Base-by-base conservation (phyloP, 2,113 vertebrate genomes). In the Ochotona princeps region DNA sequence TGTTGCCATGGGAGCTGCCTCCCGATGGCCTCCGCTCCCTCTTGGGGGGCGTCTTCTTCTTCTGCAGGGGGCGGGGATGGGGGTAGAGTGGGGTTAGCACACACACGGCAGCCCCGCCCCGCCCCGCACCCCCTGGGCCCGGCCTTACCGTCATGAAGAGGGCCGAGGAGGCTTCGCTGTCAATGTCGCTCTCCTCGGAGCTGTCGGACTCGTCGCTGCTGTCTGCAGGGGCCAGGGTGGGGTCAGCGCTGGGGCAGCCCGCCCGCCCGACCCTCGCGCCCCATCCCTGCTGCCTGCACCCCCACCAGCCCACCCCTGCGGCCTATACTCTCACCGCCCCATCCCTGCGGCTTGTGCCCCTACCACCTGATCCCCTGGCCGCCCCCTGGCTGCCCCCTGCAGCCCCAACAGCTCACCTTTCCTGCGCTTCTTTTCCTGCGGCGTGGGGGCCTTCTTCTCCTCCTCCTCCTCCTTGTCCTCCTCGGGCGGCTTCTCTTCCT, bases 101-200 rank as follows among this genome's bases (percentile, higher is more conserved):
- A 7, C 20, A 0, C 9, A 2, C 1, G 1, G 4, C 32, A 13
- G 30, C 5, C 26, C 28, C 15, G 0, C 0, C 28, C 60, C 0
- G 0, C 8, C 32, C 0, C 30, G 20, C 28, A 20, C 9, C 14
- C 35, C 9, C 0, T 0, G 0, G 25, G 18, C 83, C 0, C 47
- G 18, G 87, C 35, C 95, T 96, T 93, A 98, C 98, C 88, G 98
- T 97, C 99, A 99, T 99, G 97, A 99, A 99, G 78, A 99, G 97
- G 25, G 99, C 99, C 0, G 99, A 99, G 17, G 99, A 98, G 0
- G 99, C 98, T 93, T 99, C 99, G 32, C 98, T 98, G 35, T 99
- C 99, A 0, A 99, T 99, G 98, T 99, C 99, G 0, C 99, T 99
- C 92, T 99, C 99, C n/a, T 99, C 99, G 0, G 99, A 99, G 84